phyloP scores from a whole-genome alignment of 2,888 invertebrate genomes.

The Busseola fusca region DNA sequence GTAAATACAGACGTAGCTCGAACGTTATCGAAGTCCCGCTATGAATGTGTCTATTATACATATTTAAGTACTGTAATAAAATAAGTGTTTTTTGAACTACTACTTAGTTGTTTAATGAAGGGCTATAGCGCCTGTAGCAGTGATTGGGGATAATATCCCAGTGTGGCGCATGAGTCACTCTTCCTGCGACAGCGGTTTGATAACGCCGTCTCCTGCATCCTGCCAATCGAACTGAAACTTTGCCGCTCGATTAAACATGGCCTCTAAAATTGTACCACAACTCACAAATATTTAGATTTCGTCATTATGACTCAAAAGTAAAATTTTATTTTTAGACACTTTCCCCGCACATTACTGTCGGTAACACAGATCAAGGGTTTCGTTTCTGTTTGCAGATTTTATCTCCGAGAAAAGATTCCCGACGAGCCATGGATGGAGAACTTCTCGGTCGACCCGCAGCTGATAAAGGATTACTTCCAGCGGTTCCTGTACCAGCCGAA shows the following conservation, averaged over 20 bases:
- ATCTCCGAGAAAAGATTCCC: conserved; percentile 95
- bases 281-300: conserved; percentile 74
- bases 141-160: conserved; percentile 82
- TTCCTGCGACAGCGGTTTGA: conserved; percentile 83
- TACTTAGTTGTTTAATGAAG: conserved; percentile 72
- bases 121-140: conserved; percentile 65
- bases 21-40: conserved; percentile 44
- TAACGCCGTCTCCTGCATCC: conserved; percentile 84
- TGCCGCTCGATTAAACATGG: conserved; percentile 76
- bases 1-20: conserved; percentile 35
- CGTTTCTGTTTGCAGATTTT: conserved; percentile 90
- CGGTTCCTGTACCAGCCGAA: conserved; percentile 97
- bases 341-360: conserved; percentile 37
- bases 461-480: conserved; percentile 97
- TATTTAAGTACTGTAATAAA: conserved; percentile 51
- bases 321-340: conserved; percentile 67
- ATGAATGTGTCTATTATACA: conserved; percentile 46
- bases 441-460: conserved; percentile 96
- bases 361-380: conserved; percentile 29
- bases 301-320: conserved; percentile 82
- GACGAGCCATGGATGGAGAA: conserved; percentile 96
- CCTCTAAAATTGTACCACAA: conserved; percentile 70
- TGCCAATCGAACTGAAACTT: conserved; percentile 84
- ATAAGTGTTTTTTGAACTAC: conserved; percentile 61
- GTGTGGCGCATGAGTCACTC: conserved; percentile 81